Base-by-base conservation (phyloP, 2,888 invertebrate genomes). In the Molanna angustata region DNA sequence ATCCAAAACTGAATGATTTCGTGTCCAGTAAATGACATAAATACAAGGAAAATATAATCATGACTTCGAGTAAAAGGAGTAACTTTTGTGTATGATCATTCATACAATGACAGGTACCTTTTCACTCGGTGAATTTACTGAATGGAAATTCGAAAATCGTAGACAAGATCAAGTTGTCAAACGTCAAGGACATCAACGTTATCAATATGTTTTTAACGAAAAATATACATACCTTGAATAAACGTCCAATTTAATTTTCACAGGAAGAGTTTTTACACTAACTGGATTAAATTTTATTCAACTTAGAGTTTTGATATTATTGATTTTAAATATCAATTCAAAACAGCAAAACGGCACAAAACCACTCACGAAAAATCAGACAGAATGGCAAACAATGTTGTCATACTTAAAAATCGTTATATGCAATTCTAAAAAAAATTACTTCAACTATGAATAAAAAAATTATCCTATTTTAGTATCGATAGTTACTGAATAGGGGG, bases 141-240 rank as follows among this genome's bases (percentile, higher is more conserved):
- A 4, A n/a, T 6, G 21, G 21, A 17, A 41, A 20, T 41, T 18
- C 14, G 21, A 19, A 41, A 4, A 14, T n/a, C 17, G 43, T 18
- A 33, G 41, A 49, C 22, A 20, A 17, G 43, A 20, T 20, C 43
- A 50, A 43, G 46, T 54, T 54, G 54, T 54, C 54, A 54, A 54
- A 54, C 49, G 40, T 50, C 54, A 54, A 54, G 54, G 54, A 45
- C 54, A 54, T 33, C 42, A 46, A 50, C 54, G 54, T 54, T 54
- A 50, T 54, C 50, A 54, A 49, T 40, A 52, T 52, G 51, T 43
- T 51, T 43, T 45, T 51, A 37, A 44, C 31, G 21, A 51, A 39
- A 43, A 51, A 37, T 40, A 21, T 32, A 49, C 54, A 45, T 35
- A 54, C 54, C 54, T 49, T 19, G 9, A 35, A 37, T 21, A 50